These are phyloP conservation scores for Andrena camellia DNA, from an alignment of 2,888 invertebrate species.

Conservation along the genomic window DNA sequence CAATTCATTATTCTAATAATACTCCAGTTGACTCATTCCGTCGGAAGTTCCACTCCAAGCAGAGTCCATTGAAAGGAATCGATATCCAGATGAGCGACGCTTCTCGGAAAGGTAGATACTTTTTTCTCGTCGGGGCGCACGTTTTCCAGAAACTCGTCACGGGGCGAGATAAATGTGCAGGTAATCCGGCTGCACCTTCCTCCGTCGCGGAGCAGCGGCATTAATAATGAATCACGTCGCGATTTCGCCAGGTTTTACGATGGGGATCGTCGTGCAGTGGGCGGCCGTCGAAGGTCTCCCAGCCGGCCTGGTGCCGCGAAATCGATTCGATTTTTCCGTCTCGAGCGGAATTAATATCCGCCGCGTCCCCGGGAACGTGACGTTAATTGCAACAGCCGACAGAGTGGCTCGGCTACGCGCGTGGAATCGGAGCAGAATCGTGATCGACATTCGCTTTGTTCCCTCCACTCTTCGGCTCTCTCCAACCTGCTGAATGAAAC, in stretches of 20 bases:
- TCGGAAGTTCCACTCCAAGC: neutral
- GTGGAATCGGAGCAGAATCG: slow-evolving; percentile 10
- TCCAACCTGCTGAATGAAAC: no score
- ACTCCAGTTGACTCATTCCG: neutral
- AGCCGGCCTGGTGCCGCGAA: slow-evolving; percentile 29
- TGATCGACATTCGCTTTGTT: slow-evolving; percentile 5
- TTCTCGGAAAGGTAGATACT: neutral
- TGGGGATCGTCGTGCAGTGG: slow-evolving; percentile 48
- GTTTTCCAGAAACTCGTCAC: slow-evolving; percentile 48
- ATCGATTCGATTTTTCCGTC: slow-evolving; percentile 52
- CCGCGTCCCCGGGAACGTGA: slow-evolving; percentile 46
- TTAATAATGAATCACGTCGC: slow-evolving; percentile 61
- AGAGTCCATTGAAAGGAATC: neutral
- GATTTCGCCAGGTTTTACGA: slow-evolving; percentile 63
- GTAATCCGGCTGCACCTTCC: slow-evolving; percentile 42
- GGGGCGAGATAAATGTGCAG: slow-evolving; percentile 37
- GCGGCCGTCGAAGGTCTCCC: slow-evolving; percentile 55
- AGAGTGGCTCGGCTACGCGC: slow-evolving; percentile 14
- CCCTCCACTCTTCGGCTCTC: no score
- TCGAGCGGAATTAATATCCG: slow-evolving; percentile 52
- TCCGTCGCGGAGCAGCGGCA: slow-evolving; percentile 20
- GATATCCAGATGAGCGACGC: slow-evolving; percentile 5
- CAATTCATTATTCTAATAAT: neutral
- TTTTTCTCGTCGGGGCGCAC: neutral
- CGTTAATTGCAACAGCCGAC: slow-evolving; percentile 40